phyloP scores from a whole-genome alignment of 2,888 invertebrate species.

The Erpobdella octoculata region DNA sequence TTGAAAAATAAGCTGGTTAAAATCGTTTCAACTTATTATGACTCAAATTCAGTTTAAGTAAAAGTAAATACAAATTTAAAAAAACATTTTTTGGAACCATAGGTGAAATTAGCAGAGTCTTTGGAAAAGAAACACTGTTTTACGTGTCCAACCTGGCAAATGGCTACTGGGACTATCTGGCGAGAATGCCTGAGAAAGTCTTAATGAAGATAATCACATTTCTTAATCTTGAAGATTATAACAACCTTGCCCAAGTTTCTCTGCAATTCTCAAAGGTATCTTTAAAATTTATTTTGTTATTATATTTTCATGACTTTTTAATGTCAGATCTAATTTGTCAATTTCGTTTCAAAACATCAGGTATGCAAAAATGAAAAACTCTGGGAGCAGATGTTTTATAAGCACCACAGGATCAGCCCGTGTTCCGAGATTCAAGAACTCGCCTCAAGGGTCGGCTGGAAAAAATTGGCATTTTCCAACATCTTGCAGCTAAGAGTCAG shows the following conservation, averaged over 20 bases:
- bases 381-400: conserved; percentile 18
- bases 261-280: not conserved
- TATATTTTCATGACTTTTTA: not conserved
- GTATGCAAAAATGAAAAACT: conserved; percentile 12
- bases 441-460: conserved; percentile 8
- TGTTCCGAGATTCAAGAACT: not conserved
- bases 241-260: not conserved
- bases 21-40: too few relatives aligned
- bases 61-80: not conserved
- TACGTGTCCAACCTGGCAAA: not conserved
- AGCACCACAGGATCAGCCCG: not conserved
- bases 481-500: conserved; percentile 22
- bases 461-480: conserved; percentile 9
- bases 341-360: too few relatives aligned
- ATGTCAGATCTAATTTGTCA: too few relatives aligned
- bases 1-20: too few relatives aligned
- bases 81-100: not conserved
- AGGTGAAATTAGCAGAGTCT: conserved; percentile 25
- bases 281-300: not conserved
- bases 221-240: conserved; percentile 14
- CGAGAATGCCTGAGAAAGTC: conserved; percentile 12
- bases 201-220: not conserved
- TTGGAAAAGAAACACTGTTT: not conserved
- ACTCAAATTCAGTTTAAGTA: too few relatives aligned
- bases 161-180: conserved; percentile 15